These are phyloP conservation scores for Pelosia muscerda DNA, from an alignment of 2,888 invertebrate genomes.

Conservation along the genomic window DNA sequence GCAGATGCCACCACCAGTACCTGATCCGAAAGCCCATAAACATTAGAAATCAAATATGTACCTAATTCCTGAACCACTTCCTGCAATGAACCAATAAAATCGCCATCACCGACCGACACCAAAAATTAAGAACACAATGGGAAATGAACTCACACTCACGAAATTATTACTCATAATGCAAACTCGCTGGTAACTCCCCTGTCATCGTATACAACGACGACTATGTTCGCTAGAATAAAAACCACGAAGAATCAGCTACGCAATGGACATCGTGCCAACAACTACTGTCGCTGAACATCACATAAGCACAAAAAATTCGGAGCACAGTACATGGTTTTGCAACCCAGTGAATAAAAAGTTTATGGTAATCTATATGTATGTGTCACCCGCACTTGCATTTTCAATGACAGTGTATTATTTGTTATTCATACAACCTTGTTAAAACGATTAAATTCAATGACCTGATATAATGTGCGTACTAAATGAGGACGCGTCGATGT, in stretches of 20 bases:
- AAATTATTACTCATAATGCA: conserved; percentile 64
- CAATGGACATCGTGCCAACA: conserved; percentile 63
- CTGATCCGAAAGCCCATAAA: conserved; percentile 43
- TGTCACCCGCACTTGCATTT: conserved; percentile 59
- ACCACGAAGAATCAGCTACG: conserved; percentile 70
- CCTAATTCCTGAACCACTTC: conserved; percentile 25
- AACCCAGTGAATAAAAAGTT: conserved; percentile 58
- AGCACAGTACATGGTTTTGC: conserved; percentile 54
- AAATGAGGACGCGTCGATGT: conserved; percentile 75
- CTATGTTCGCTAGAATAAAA: conserved; percentile 77
- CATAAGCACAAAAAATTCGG: conserved; percentile 61
- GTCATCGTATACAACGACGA: conserved; percentile 67
- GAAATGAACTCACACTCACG: conserved; percentile 82
- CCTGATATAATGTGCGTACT: conserved; percentile 59
- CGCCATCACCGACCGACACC: conserved; percentile 75
- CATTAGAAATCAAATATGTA: conserved; percentile 37
- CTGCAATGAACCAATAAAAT: conserved; percentile 41
- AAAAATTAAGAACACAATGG: conserved; percentile 80
- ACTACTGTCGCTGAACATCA: conserved; percentile 51
- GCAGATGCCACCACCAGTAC: conserved; percentile 51
- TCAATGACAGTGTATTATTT: conserved; percentile 70
- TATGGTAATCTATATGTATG: conserved; percentile 41
- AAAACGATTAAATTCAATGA: conserved; percentile 62
- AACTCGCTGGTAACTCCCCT: conserved; percentile 58
- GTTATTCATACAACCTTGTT: conserved; percentile 68